Percentiles rank a stretch among this genome's conserved stretches.
Conservation (phyloP, 2,888 invertebrate species). For the Tanypteryx hageni region DNA sequence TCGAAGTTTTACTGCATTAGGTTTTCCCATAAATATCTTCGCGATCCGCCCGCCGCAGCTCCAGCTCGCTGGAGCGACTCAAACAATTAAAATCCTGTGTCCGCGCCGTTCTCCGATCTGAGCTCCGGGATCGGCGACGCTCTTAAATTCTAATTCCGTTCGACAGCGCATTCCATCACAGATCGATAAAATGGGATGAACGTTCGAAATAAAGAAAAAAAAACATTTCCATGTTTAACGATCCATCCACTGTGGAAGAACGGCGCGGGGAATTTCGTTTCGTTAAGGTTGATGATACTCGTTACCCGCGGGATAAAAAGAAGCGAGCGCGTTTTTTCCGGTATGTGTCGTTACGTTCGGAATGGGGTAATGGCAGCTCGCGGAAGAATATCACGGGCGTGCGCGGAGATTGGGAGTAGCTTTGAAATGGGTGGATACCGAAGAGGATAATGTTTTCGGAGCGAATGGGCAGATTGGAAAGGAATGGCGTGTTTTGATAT, state of each 20-base stretch:
- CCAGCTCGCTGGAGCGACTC: too few species aligned
- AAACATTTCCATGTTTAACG: background rate
- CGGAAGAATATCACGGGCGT: background rate
- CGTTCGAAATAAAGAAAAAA: background rate
- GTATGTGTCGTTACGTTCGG: background rate
- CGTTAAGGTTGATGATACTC: conserved; percentile 7
- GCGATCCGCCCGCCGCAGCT: too few species aligned
- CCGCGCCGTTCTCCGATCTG: too few species aligned
- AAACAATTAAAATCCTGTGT: too few species aligned
- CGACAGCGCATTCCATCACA: too few species aligned
- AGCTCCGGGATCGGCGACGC: too few species aligned
- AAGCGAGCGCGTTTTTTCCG: background rate
- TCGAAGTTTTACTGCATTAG: too few species aligned
- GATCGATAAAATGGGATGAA: too few species aligned
- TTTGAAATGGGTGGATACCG: background rate
- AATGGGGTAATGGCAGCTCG: background rate
- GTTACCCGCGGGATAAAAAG: background rate
- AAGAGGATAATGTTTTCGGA: background rate
- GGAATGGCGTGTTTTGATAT: background rate
- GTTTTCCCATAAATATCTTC: too few species aligned
- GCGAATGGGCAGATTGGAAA: background rate
- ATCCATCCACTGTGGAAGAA: background rate
- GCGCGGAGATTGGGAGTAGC: background rate
- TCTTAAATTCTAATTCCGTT: too few species aligned
- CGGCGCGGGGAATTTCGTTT: background rate